Base-by-base conservation (phyloP, 2,888 invertebrate species). In the Netelia fuscicornis region DNA sequence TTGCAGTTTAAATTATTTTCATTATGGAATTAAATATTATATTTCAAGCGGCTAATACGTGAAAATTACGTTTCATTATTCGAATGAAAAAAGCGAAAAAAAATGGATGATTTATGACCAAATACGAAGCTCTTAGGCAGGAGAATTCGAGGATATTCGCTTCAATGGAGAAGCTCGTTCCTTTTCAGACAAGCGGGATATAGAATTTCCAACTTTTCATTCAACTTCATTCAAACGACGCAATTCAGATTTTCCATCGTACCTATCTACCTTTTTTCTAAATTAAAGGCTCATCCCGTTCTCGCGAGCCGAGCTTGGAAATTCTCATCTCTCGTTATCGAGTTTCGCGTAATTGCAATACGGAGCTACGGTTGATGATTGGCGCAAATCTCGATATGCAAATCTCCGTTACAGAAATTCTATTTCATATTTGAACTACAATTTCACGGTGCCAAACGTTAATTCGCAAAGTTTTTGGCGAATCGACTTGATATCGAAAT, bases 301-400 rank as follows among this genome's bases (percentile, higher is more conserved):
- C 17, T 68, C 71, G 58, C 9, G 20, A 37, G 60, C 68, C 60
- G 44, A 78, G 68, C 77, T 78, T 52, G 60, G 30, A 60, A 68
- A 60, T 60, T 37, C 48, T 78, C 30, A 52, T 67, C 20, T 68
- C 77, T 70, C 60, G 68, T 68, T 60, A 60, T 78, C 68, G 6
- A 78, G 48, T 60, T 78, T 6, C 48, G 62, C 56, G 62, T 56
- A 76, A 71, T 82, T 78, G 76, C 76, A 70, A 76, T 82, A 44
- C 70, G 13, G 10, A 81, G 62, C 75, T 77, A 30, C 71, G 44
- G 62, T 20, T 56, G 76, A 30, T 56, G 65, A 65, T 72, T 72
- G 77, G 23, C 81, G 25, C 70, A 70, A 62, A 70, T 64, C 56
- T 44, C 48, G 44, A 64, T 58, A 58, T 71, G 64, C 74, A 74